Conservation (phyloP, 2,888 invertebrate genomes). For the Gymnocheta viridis region DNA sequence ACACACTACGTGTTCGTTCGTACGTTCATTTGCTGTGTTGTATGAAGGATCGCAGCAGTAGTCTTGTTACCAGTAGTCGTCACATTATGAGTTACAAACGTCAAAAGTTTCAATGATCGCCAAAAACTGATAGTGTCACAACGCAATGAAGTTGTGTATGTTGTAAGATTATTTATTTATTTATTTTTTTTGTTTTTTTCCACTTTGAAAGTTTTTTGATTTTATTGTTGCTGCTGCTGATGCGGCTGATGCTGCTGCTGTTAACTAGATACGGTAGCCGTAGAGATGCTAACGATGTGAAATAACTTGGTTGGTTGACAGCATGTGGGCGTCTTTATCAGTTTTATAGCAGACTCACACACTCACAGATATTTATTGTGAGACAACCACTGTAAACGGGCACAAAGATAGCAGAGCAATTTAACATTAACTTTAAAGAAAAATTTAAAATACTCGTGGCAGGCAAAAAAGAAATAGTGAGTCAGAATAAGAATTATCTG, state of each 20-base stretch:
- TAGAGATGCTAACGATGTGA: slow-evolving; percentile 68
- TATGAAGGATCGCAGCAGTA: slow-evolving; percentile 64
- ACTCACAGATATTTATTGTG: background rate
- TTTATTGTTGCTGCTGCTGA: slow-evolving; percentile 8
- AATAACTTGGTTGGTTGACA: slow-evolving; percentile 65
- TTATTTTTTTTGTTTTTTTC: background rate
- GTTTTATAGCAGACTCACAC: slow-evolving; percentile 14
- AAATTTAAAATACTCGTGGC: background rate
- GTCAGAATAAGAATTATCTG: background rate
- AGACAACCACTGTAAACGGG: slow-evolving; percentile 19
- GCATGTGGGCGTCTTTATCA: slow-evolving; percentile 75
- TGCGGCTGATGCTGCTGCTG: slow-evolving; percentile 22
- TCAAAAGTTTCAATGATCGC: slow-evolving; percentile 72
- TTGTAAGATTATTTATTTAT: slow-evolving; percentile 27
- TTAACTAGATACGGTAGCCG: slow-evolving; percentile 61
- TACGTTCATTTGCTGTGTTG: background rate
- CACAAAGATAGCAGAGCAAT: slow-evolving; percentile 35
- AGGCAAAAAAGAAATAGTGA: slow-evolving; percentile 2
- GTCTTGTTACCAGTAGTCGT: slow-evolving; percentile 67
- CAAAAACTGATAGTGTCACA: slow-evolving; percentile 69
- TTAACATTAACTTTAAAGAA: slow-evolving; percentile 51
- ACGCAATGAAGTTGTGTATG: slow-evolving; percentile 71
- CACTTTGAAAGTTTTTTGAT: slow-evolving; percentile 29
- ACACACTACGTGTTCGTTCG: slow-evolving; percentile 36
- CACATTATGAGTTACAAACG: slow-evolving; percentile 70